Evolutionary conservation across 2,113 vertebrate species (phyloP), one percentile per base, ranked within the genome.

Genomic region (Oceanodroma tethys): DNA sequence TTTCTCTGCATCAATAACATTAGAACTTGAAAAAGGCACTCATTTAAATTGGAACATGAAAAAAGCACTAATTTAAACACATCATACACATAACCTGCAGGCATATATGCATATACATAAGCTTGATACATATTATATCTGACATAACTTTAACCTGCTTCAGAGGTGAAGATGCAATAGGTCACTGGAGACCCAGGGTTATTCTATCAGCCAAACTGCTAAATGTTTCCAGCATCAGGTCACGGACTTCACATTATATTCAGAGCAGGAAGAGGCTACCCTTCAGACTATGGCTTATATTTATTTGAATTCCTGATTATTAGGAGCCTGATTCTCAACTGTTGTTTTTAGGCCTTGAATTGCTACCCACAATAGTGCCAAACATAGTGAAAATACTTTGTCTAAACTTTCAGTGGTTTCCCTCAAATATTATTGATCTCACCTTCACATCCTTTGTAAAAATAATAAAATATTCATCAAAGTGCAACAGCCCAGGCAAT

Each of bases 1-100:
- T 75, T 76, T 82, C 68, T 68, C 73, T 15, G 52, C 82, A 58
- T 88, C 96, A 90, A 76, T 79, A 92, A 92, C 97, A 94, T 89
- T 50, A 97, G 88, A 94, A 82, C 85, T 95, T 73, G 56, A 78
- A 93, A 96, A 83, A 92, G 76, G 27, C 90, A n/a, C 73, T 95
- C 50, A 19, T 91, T 96, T 73, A 73, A 94, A 84, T 3, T 71
- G 70, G 55, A 94, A 82, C 52, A 60, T 34, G 84, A 60, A 68
- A 87, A 68, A 82, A 82, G 20, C 59, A 72, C 70, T 55, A 15
- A 74, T 60, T 94, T 58, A 40, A 81, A 21, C 34, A 34, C 53
- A 59, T 30, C 26, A 32, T 2, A 16, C 6, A 40, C 9, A 38
- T 2, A 65, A 94, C 3, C 4, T 27, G 65, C 38, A 81, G 60